A percentile compares a stretch with the other conserved stretches of the same genome.
Evolutionary conservation across 2,888 invertebrate species (phyloP).

Genomic region (Deilephila porcellus): DNA sequence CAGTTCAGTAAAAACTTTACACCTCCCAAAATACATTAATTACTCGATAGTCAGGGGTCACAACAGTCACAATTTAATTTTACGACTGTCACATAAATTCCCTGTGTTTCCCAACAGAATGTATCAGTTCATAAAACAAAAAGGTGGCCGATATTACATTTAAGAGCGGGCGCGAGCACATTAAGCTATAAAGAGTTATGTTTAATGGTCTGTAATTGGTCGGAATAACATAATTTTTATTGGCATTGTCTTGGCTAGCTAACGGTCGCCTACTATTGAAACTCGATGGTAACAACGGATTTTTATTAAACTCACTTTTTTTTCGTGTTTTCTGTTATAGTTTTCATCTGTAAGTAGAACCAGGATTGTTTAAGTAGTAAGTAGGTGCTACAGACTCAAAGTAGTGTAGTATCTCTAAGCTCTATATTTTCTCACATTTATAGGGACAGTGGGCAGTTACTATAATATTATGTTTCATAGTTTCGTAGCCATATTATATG

Average conservation of each 20-base stretch:
- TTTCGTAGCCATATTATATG: too few species aligned
- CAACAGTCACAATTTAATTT: constrained; percentile 22
- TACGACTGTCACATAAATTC: constrained; percentile 35
- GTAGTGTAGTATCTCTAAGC: too few species aligned
- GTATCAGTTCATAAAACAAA: constrained; percentile 54
- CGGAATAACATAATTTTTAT: constrained; percentile 78
- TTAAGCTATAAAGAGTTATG: constrained; percentile 73
- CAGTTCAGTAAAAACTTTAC: neutral
- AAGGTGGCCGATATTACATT: constrained; percentile 52
- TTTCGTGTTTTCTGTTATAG: neutral
- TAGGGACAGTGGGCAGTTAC: too few species aligned
- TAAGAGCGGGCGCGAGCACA: constrained; percentile 55
- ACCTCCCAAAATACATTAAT: constrained; percentile 15
- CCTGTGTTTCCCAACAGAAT: constrained; percentile 36
- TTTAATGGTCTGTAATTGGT: constrained; percentile 77
- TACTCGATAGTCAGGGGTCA: constrained; percentile 20
- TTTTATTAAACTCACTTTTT: neutral
- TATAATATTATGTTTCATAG: too few species aligned
- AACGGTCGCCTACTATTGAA: constrained; percentile 52
- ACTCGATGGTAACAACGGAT: constrained; percentile 44
- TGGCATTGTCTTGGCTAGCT: constrained; percentile 71
- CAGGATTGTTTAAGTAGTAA: too few species aligned
- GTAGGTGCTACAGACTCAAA: too few species aligned
- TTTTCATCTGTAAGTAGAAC: too few species aligned
- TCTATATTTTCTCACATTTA: too few species aligned